Evolutionary conservation across 2,888 invertebrate genomes (phyloP).

Genomic region (Ceratothoa steindachneri): DNA sequence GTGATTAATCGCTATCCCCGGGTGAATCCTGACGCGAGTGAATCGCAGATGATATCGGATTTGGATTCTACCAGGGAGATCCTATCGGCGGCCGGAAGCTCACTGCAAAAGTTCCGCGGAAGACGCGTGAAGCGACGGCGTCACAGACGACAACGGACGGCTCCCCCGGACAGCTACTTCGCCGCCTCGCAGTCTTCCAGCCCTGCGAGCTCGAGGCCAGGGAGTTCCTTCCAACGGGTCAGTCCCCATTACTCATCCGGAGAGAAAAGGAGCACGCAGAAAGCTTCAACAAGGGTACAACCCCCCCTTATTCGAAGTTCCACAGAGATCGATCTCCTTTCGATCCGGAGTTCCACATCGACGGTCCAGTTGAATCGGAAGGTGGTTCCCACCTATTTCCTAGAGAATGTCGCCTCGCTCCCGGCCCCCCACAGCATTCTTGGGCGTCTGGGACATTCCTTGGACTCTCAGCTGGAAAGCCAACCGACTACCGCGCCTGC

Average conservation of each 20-base stretch:
- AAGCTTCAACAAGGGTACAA: slow-evolving; percentile 4
- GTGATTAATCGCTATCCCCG: no score
- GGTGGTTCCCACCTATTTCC: slow-evolving; percentile 31
- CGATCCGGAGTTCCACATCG: slow-evolving; percentile 18
- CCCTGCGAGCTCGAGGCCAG: no score
- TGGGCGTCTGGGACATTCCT: slow-evolving; percentile 24
- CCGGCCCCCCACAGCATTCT: slow-evolving; percentile 27
- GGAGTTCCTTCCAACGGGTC: no score
- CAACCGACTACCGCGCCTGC: slow-evolving; percentile 1
- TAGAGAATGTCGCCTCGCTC: slow-evolving; percentile 10
- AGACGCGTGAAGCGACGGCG: not conserved
- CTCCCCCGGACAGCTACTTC: no score
- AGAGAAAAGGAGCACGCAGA: no score
- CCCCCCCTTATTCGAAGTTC: slow-evolving; percentile 15
- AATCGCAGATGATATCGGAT: no score
- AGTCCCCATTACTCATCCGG: no score
- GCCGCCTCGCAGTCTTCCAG: no score
- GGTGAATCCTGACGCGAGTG: no score
- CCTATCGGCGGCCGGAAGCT: no score
- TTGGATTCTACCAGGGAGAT: no score
- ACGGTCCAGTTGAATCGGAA: slow-evolving; percentile 28
- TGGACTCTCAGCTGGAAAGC: slow-evolving; percentile 26
- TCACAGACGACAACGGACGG: not conserved
- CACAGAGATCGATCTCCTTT: slow-evolving; percentile 21
- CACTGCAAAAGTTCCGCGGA: not conserved